Base-by-base conservation (phyloP, 2,113 vertebrate genomes). In the Macquaria ambigua region DNA sequence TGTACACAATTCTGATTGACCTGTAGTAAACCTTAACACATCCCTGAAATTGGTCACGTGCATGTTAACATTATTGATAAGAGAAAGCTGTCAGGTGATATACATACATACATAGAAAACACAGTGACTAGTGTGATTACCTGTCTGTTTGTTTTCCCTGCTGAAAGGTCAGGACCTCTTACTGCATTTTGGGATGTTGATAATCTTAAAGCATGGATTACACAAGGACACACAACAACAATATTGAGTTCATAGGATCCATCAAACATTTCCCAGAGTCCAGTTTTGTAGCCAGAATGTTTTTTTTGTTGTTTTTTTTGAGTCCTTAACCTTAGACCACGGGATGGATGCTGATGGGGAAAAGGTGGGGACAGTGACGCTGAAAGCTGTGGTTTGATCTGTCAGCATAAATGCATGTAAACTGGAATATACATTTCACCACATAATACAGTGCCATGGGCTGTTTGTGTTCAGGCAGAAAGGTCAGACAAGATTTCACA, bases 51-150 rank as follows among this genome's bases (percentile, higher is more conserved):
- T 16, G 18, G 28, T 55, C 56, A n/a, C 53, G 28, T 77, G 31
- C 43, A 46, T 16, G 43, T 37, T 43, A 41, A 34, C 31, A 58
- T n/a, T 48, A 67, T 25, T 43, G 58, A 28, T 81, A 21, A 70
- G 46, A 67, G 63, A 31, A 69, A 74, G 56, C 34, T 48, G 31
- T 43, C 34, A 68, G 64, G 48, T 69, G 74, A 82, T 34, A 34
- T 34, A 34, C 25, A 16, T 7, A 41, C 52, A 28, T 41, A 28
- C 25, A 67, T 0, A 63, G 23, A 11, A 39, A 81, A 12, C 31
- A 25, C 37, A 61, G 4, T 20, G 23, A 79, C 9, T 8, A 23
- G 59, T 66, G 59, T 56, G 48, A 34, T 58, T 3, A 41, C 1
- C 66, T 10, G 15, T 37, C 6, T 9, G 59, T 48, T 66, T 72